A percentile compares a stretch with the other conserved stretches of the same genome.
phyloP scores from a whole-genome alignment of 2,888 invertebrate genomes.

The Plebejus melissa region DNA sequence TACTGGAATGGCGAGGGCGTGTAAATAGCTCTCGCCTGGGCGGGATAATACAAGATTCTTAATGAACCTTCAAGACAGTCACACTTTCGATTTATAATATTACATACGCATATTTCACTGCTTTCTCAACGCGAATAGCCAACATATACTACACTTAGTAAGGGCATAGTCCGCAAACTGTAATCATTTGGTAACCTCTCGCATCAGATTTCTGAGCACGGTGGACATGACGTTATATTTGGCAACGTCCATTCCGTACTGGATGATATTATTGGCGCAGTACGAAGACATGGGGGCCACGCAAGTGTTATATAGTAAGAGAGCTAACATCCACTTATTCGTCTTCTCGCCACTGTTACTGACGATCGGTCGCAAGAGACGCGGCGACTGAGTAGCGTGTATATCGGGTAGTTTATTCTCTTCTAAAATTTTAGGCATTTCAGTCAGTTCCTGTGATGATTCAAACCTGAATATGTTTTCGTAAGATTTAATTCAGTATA shows the following conservation, averaged over 20 bases:
- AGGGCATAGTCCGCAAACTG: slow-evolving; percentile 65
- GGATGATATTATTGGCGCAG: slow-evolving; percentile 61
- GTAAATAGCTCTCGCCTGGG: too few relatives aligned
- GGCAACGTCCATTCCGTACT: slow-evolving; percentile 68
- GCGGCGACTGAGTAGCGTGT: slow-evolving; percentile 30
- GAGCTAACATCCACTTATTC: slow-evolving; percentile 64
- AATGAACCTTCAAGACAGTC: too few relatives aligned
- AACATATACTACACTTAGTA: slow-evolving; percentile 41
- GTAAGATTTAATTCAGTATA: slow-evolving; percentile 27
- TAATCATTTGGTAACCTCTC: slow-evolving; percentile 49
- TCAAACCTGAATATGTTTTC: slow-evolving; percentile 52
- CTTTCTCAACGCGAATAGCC: background rate
- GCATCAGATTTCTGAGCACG: slow-evolving; percentile 56
- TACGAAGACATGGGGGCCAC: slow-evolving; percentile 67
- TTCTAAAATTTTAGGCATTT: slow-evolving; percentile 31
- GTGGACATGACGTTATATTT: slow-evolving; percentile 60
- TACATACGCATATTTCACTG: background rate
- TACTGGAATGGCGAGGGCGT: too few relatives aligned
- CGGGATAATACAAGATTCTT: too few relatives aligned
- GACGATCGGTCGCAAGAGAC: slow-evolving; percentile 40
- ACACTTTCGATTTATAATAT: too few relatives aligned
- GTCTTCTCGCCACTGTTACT: slow-evolving; percentile 44
- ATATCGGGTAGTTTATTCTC: slow-evolving; percentile 15
- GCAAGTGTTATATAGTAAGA: slow-evolving; percentile 67
- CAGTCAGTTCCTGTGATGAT: slow-evolving; percentile 50